Evolutionary conservation across 2,888 invertebrate species (phyloP), one percentile per base, ranked within the genome.

Genomic region (Cenopis cana): DNA sequence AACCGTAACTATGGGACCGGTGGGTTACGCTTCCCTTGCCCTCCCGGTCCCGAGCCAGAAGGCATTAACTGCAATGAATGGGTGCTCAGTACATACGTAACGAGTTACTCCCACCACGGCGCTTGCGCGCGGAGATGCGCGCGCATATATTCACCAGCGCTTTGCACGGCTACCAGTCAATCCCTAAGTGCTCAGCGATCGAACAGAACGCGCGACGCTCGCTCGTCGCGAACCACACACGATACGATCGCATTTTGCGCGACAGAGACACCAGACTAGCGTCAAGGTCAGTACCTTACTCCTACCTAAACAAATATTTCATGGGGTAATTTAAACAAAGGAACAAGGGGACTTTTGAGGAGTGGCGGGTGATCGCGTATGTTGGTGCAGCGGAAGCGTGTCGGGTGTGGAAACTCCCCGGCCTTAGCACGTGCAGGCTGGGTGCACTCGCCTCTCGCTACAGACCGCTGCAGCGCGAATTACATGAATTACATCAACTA

Each of bases 81-180:
- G 84, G 76, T 77, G 76, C 74, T 72, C 73, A 74, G 72, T 74
- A 74, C 66, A 75, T 77, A 80, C 77, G 80, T 79, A 79, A 78
- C 75, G 75, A 74, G 73, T 75, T 75, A 79, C 88, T 86, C 89
- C 89, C 90, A 83, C 87, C 89, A 87, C 86, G 18, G 77, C 91
- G 89, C 89, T 89, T 56, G 85, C 89, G 90, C 87, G 86, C 75
- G 75, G 84, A 82, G 86, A 86, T 90, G 92, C 92, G 92, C 89
- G 89, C 92, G 90, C 90, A 91, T 92, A 92, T 83, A 93, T 89
- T 83, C 87, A 82, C 83, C 83, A 78, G 76, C 88, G 77, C 85
- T 81, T 77, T 81, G 84, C 77, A 78, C 82, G 82, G 83, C 78
- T 82, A 84, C 81, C 91, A 93, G 92, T 93, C 90, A 88, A 90